Percentiles rank a stretch among this genome's conserved stretches.
Conservation (phyloP, 2,888 invertebrate species). For the Prenolepis imparis region DNA sequence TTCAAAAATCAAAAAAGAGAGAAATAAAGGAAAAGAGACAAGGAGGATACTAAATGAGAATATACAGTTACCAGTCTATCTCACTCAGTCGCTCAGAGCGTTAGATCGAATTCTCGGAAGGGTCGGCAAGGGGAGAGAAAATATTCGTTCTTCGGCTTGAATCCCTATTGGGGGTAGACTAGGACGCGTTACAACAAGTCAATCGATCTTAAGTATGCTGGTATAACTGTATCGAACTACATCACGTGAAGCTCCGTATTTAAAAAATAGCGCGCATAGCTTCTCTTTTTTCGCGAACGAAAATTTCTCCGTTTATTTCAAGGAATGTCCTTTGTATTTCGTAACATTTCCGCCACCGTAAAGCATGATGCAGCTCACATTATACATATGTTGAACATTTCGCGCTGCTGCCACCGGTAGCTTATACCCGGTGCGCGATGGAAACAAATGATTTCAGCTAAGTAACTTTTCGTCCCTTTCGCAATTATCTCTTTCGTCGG, state of each 20-base stretch:
- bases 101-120: no score
- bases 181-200: no score
- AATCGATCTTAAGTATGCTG: not conserved
- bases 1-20: conserved; percentile 26
- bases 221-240: not conserved
- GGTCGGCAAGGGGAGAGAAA: no score
- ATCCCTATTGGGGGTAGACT: no score
- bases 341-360: conserved; percentile 28
- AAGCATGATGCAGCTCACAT: conserved; percentile 44
- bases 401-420: conserved; percentile 16
- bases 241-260: not conserved
- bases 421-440: conserved; percentile 13
- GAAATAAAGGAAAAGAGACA: conserved; percentile 22
- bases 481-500: conserved; percentile 54
- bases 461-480: conserved; percentile 52
- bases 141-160: no score
- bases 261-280: not conserved
- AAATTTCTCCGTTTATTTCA: conserved; percentile 43
- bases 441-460: conserved; percentile 54
- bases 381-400: conserved; percentile 46
- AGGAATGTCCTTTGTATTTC: conserved; percentile 23
- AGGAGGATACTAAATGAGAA: conserved; percentile 28
- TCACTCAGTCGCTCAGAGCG: no score
- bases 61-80: not conserved
- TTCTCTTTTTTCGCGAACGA: conserved; percentile 6